A percentile compares a stretch with the other conserved stretches of the same genome.
phyloP scores from a whole-genome alignment of 2,113 vertebrate species.

The Peromyscus californicus region DNA sequence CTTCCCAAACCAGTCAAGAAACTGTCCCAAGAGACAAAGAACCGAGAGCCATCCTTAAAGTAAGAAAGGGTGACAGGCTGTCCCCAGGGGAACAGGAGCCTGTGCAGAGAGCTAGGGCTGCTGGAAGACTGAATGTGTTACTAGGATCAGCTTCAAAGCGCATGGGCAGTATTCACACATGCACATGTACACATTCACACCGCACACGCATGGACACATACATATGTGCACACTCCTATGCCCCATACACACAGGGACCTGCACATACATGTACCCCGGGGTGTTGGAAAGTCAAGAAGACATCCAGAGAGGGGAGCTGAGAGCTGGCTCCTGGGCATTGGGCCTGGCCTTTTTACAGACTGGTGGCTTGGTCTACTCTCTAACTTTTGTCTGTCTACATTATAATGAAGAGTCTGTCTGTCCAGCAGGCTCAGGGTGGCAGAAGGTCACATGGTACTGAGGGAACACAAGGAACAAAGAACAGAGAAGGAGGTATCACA shows the following conservation, averaged over 20 bases:
- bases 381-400: background rate
- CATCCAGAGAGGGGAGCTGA: background rate
- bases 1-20: background rate
- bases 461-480: too few species aligned
- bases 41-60: background rate
- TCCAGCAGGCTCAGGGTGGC: background rate
- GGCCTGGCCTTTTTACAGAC: background rate
- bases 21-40: background rate
- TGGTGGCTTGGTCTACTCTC: background rate
- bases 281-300: slow-evolving; percentile 6
- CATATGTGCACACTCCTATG: background rate
- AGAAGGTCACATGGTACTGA: background rate
- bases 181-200: background rate
- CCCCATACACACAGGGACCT: background rate
- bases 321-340: too few species aligned
- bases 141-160: background rate
- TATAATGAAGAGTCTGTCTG: background rate
- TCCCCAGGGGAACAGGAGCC: background rate
- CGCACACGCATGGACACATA: background rate
- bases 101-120: background rate
- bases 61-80: background rate
- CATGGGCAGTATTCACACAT: background rate
- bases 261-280: too few species aligned
- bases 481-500: background rate
- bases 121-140: background rate